Evolutionary conservation across 2,888 invertebrate genomes (phyloP).

Genomic region (Diarsia mendica): DNA sequence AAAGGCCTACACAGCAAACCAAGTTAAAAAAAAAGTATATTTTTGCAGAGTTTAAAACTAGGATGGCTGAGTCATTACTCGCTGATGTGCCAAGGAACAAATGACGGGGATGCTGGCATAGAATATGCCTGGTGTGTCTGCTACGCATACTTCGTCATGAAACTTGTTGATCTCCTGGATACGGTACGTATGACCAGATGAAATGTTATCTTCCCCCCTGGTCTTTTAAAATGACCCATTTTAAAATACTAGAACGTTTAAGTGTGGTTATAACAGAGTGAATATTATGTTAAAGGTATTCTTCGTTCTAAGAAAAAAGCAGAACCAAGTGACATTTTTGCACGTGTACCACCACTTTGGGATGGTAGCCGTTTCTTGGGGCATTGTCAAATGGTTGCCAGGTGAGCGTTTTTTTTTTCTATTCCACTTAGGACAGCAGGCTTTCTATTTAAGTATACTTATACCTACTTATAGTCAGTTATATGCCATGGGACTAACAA

Average conservation of each 20-base stretch:
- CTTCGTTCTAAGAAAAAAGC: slow-evolving; percentile 95
- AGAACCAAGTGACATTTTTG: slow-evolving; percentile 94
- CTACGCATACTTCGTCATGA: slow-evolving; percentile 93
- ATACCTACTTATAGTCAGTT: too few relatives aligned
- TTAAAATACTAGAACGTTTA: background rate
- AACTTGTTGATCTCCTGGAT: slow-evolving; percentile 93
- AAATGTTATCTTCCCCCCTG: background rate
- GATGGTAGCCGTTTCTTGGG: slow-evolving; percentile 92
- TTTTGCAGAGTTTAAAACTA: slow-evolving; percentile 86
- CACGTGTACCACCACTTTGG: slow-evolving; percentile 96
- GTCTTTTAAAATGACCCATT: background rate
- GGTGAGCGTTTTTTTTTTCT: slow-evolving; percentile 74
- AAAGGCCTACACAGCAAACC: background rate
- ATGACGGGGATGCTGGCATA: slow-evolving; percentile 91
- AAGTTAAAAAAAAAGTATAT: background rate
- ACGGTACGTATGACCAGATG: slow-evolving; percentile 86
- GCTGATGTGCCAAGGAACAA: slow-evolving; percentile 93
- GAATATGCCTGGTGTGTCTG: slow-evolving; percentile 90
- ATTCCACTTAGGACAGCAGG: background rate
- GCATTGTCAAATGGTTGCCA: slow-evolving; percentile 92
- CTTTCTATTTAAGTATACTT: background rate
- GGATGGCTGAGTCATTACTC: slow-evolving; percentile 92
- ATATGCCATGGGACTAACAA: too few relatives aligned
- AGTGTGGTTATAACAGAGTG: background rate
- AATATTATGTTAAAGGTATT: slow-evolving; percentile 88